These are phyloP conservation scores for Tenthredo distinguenda DNA, from an alignment of 2,888 invertebrate species.

Conservation along the genomic window DNA sequence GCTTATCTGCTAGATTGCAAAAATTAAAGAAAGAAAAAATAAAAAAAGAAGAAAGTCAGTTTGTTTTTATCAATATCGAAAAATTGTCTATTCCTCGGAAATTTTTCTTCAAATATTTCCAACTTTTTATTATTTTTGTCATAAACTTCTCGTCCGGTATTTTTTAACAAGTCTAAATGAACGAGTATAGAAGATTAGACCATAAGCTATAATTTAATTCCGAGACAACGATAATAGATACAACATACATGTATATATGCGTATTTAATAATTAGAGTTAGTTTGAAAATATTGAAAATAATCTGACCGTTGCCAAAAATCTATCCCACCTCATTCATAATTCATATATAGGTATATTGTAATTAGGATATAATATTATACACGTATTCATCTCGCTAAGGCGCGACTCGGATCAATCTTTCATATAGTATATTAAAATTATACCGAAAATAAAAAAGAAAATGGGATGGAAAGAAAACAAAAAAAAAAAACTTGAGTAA, in stretches of 20 bases:
- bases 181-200: not conserved
- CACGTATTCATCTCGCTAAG: not conserved
- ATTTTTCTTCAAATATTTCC: not conserved
- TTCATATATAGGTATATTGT: not conserved
- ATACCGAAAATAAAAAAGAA: not conserved
- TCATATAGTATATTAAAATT: not conserved
- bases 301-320: slow-evolving; percentile 4
- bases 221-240: no score
- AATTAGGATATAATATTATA: not conserved
- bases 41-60: not conserved
- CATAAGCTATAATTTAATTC: not conserved
- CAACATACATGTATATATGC: no score
- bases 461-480: not conserved
- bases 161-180: not conserved
- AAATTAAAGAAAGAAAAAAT: not conserved
- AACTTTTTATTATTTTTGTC: not conserved
- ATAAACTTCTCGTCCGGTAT: not conserved
- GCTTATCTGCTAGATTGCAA: not conserved
- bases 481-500: not conserved
- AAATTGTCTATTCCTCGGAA: no score
- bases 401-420: not conserved
- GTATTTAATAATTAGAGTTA: not conserved
- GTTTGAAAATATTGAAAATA: not conserved
- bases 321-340: not conserved
- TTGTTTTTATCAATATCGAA: no score